Base-by-base conservation (phyloP, 53 echinoderm and acorn worm genomes). In the Echinarachnius parma region DNA sequence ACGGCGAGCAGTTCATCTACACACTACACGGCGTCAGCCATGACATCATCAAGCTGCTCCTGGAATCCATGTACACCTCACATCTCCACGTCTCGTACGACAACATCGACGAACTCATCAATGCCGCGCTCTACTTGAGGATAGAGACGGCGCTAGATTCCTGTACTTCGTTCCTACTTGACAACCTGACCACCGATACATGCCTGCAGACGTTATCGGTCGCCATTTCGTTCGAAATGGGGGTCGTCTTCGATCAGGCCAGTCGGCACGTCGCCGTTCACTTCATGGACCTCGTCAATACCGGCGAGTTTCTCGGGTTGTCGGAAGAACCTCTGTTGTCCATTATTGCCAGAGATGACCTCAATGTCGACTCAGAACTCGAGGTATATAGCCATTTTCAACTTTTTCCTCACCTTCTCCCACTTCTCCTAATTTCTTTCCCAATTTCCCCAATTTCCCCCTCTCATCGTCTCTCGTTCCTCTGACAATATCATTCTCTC, bases 31-130 rank as follows among this genome's bases (percentile, higher is more conserved):
- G 93, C 55, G 84, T 94, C 53, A 78, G 80, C 52, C 74, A 84
- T 35, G 84, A 86, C 9, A 85, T 80, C 21, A 56, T 90, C 14
- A 83, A 75, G 28, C 37, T 84, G 11, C 76, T 94, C 31, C 82
- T 94, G 1, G 90, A 94, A 35, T 90, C 87, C 1, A 87, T 94
- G 87, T 94, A 94, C 63, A 94, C 90, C 0, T 83, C 85, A 4
- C 52, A 67, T 49, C 83, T 94, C 14, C 31, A 65, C 49, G 82
- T 94, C 16, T 83, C 81, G n/a, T 83, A 82, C 9, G 76, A 74
- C 0, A 87, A 81, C 54, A 76, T 94, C 8, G 84, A 87, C 31
- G 86, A 90, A 44, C 75, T 94, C 9, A 48, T 94, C 15, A 83
- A 87, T 31, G 90, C 90, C 4, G 76, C 90, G 3, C 59, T 86